Evolutionary conservation across 2,797 vertebrate genomes (phyloP), one percentile per base, ranked within the genome.

Genomic region (Graptemys geographica): DNA sequence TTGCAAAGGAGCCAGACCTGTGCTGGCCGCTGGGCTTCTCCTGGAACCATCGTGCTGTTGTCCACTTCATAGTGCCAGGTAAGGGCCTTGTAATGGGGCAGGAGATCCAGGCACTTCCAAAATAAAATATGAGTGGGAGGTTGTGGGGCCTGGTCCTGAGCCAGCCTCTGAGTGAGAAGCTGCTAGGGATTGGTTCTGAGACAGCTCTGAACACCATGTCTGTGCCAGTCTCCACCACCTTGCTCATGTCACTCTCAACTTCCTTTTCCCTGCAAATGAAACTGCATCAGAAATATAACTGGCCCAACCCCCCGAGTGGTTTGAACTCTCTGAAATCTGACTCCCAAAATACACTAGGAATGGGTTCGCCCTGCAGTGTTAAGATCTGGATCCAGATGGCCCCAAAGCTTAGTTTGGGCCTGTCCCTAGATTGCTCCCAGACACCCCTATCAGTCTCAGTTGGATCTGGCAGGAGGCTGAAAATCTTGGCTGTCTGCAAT

Each of bases 11-110:
- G 74, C 94, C 97, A 2, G 84, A 98, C 87, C 98, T 99, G 15
- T 99, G 99, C 96, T 99, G 99, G 98, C 99, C 99, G 0, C 97
- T 98, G 74, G 99, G 98, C 28, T 99, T 99, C 85, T 98, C 92
- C 78, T 99, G 99, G 99, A 99, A 98, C 93, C 99, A 99, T 11
- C 89, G 23, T 0, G 99, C 99, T 0, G 95, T 98, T 3, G 98
- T 99, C 88, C 99, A 99, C 97, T 99, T 99, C 5, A 98, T 99
- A 15, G 98, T 99, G 65, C 99, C 99, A 87, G 99, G 99, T 99
- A 92, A 98, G 97, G 53, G 21, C 81, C n/a, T 2, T 0, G 33
- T 18, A 6, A 0, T 19, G 2, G 81, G 0, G 0, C 11, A 19
- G 74, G 44, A 44, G 7, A 57, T 74, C 56, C 25, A 47, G 27